These are phyloP conservation scores for Oenanthe melanoleuca DNA, from an alignment of 2,113 vertebrate genomes.

Conservation along the genomic window DNA sequence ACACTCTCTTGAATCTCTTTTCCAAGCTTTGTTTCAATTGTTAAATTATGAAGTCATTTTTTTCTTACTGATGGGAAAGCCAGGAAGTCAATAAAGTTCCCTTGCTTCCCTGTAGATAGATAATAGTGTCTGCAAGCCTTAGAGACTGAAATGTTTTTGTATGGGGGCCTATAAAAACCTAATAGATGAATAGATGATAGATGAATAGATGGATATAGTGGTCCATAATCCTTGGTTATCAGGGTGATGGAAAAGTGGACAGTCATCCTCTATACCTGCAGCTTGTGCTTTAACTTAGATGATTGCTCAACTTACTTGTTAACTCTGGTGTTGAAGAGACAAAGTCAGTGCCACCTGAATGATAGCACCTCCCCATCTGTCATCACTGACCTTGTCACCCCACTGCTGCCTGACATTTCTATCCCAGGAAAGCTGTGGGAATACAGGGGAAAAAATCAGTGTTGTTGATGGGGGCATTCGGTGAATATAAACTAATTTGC, in stretches of 20 bases:
- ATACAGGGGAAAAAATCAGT: neutral
- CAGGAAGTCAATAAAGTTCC: neutral
- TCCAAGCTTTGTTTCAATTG: neutral
- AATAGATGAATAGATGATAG: too few relatives aligned
- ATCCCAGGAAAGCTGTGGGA: neutral
- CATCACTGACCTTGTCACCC: neutral
- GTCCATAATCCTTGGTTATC: neutral
- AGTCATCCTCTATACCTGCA: neutral
- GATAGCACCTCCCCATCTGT: neutral
- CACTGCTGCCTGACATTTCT: neutral
- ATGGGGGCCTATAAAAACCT: neutral
- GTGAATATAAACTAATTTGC: neutral
- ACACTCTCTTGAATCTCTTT: neutral
- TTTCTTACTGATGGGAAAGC: neutral
- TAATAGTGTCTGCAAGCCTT: neutral
- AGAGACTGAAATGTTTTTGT: neutral
- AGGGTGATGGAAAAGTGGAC: neutral
- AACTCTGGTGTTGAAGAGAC: neutral
- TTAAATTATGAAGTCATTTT: neutral
- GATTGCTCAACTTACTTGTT: neutral
- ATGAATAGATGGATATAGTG: neutral
- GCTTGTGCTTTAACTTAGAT: neutral
- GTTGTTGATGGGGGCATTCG: accelerated
- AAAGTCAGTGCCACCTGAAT: neutral
- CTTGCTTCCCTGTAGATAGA: neutral